These are phyloP conservation scores for Acanthochromis polyacanthus DNA, from an alignment of 2,113 vertebrate genomes.

Conservation along the genomic window DNA sequence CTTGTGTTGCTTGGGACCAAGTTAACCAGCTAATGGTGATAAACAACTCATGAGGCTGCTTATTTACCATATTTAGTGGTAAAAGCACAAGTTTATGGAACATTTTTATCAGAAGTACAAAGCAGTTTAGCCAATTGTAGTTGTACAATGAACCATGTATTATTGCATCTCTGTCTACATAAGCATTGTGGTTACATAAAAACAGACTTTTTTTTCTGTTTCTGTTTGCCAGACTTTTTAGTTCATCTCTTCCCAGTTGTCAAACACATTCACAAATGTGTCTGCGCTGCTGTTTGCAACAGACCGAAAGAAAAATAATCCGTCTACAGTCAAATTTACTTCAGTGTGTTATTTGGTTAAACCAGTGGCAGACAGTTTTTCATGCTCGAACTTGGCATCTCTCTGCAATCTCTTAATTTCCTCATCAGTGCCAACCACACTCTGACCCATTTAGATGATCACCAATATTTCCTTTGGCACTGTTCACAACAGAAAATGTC, in stretches of 20 bases:
- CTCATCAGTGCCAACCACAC: neutral
- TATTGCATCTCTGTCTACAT: neutral
- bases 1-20: no score
- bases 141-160: neutral
- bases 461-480: constrained; percentile 22
- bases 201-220: neutral
- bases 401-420: constrained; percentile 23
- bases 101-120: neutral
- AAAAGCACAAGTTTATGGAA: no score
- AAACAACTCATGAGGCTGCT: no score
- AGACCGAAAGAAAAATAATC: constrained; percentile 10
- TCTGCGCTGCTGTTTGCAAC: neutral
- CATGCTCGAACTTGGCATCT: neutral
- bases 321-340: neutral
- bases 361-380: constrained; percentile 16
- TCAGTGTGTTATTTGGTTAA: neutral
- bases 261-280: constrained; percentile 14
- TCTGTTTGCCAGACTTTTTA: neutral
- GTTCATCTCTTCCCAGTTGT: neutral
- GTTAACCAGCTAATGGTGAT: no score
- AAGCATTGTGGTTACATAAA: neutral
- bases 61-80: no score
- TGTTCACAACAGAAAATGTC: no score
- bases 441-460: neutral
- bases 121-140: neutral